Evolutionary conservation across 2,888 invertebrate genomes (phyloP), one percentile per base, ranked within the genome.

Genomic region (Acanthosepion esculentum): DNA sequence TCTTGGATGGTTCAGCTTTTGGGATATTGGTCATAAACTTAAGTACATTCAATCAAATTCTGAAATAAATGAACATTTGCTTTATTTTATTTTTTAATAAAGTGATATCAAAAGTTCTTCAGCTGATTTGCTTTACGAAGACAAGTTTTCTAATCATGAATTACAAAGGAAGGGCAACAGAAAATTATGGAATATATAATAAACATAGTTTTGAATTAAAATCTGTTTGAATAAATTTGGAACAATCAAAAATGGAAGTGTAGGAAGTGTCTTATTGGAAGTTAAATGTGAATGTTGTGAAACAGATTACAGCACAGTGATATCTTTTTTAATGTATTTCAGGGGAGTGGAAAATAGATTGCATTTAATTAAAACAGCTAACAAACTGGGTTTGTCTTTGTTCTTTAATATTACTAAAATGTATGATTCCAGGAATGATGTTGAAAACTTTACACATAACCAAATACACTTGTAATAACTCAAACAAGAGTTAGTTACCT

Each of bases 91-190:
- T 59, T 59, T 59, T 59, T 59, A 6, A 6, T 20, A 8, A 26
- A 78, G n/a, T 78, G n/a, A n/a, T 78, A 33, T 78, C n/a, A 78
- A 78, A 78, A 78, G 64, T 64, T 64, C n/a, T 78, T 78, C 78
- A 78, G 78, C 33, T 78, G 78, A n/a, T 78, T 33, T 78, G 59
- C 20, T 33, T n/a, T 33, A 78, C 10, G 29, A 29, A 78, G 41
- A 41, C 41, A 41, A 78, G 12, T 12, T 78, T 8, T n/a, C 78
- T n/a, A 3, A 78, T 78, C 5, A 78, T 78, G 59, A 59, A 59
- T 59, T 59, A 23, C 59, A 23, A 23, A 59, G 7, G 59, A 59
- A 59, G 20, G 20, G 20, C 20, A 59, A 59, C 20, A 59, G 23
- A 55, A 59, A 59, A 59, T 6, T 23, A 23, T 6, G 7, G 20